Evolutionary conservation across 35 echinoderm and acorn worm genomes (phyloP).

Genomic region (Ptychodera flava): DNA sequence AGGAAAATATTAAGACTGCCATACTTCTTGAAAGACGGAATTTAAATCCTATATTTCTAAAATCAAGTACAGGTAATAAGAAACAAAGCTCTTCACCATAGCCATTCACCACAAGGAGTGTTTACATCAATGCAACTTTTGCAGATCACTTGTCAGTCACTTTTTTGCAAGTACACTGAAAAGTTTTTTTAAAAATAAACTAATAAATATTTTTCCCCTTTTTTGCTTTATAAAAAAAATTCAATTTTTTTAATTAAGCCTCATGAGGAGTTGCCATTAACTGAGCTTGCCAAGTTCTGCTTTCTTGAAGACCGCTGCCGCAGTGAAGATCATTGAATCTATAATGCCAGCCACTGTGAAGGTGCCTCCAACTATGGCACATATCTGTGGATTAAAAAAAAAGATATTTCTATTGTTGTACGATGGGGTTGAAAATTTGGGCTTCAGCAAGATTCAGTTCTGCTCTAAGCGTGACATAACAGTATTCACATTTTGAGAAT

Average conservation of each 20-base stretch:
- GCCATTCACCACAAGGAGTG: no score
- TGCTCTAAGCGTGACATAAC: background rate
- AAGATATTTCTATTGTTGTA: background rate
- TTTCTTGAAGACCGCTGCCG: slow-evolving; percentile 92
- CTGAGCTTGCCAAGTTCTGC: slow-evolving; percentile 89
- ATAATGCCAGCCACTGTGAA: slow-evolving; percentile 94
- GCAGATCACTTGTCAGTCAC: no score
- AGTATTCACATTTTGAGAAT: background rate
- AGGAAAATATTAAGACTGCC: no score
- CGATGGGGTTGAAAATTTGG: background rate
- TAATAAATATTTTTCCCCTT: no score
- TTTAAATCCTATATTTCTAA: no score
- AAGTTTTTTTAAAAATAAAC: no score
- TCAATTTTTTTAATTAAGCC: background rate
- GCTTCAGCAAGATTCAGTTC: background rate
- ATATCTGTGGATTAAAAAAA: slow-evolving; percentile 60
- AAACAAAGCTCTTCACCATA: no score
- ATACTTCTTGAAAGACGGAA: no score
- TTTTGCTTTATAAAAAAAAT: no score
- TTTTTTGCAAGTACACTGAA: no score
- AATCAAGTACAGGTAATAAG: no score
- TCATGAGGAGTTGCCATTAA: background rate
- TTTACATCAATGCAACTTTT: no score
- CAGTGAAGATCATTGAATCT: slow-evolving; percentile 92
- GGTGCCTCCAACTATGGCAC: slow-evolving; percentile 95